Evolutionary conservation across 2,888 invertebrate species (phyloP).

Genomic region (Scaptomyza reducta): DNA sequence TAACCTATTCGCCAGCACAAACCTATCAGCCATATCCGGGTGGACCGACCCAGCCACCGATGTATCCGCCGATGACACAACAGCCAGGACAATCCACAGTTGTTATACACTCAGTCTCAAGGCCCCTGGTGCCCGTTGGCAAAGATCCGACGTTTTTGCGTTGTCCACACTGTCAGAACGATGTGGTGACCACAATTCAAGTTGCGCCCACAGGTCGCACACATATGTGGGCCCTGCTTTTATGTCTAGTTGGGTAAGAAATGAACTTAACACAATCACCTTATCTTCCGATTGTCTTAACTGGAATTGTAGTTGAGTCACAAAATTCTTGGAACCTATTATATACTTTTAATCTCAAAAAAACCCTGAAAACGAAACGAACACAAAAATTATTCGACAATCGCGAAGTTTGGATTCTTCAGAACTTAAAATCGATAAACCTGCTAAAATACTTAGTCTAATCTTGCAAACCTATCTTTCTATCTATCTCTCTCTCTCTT

Average conservation of each 20-base stretch:
- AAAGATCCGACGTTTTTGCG: conserved; percentile 42
- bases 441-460: conserved; percentile 11
- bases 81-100: conserved; percentile 13
- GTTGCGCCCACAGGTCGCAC: conserved; percentile 13
- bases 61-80: conserved; percentile 34
- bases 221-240: conserved; percentile 17
- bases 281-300: neutral
- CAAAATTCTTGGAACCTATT: neutral
- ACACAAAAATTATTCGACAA: neutral
- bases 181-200: conserved; percentile 39
- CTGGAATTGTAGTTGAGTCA: conserved; percentile 5
- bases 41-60: conserved; percentile 43
- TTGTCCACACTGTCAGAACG: conserved; percentile 40
- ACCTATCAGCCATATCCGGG: conserved; percentile 41
- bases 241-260: conserved; percentile 48
- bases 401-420: no score
- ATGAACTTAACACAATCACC: neutral
- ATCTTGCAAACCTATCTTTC: conserved; percentile 3
- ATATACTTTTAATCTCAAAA: neutral
- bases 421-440: no score
- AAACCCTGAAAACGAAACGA: neutral
- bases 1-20: conserved; percentile 22
- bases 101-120: conserved; percentile 26
- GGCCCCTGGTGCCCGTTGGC: conserved; percentile 27
- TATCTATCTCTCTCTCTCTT: no score